These are phyloP conservation scores for Eupeodes corollae DNA, from an alignment of 1,140 invertebrate genomes.

Conservation along the genomic window DNA sequence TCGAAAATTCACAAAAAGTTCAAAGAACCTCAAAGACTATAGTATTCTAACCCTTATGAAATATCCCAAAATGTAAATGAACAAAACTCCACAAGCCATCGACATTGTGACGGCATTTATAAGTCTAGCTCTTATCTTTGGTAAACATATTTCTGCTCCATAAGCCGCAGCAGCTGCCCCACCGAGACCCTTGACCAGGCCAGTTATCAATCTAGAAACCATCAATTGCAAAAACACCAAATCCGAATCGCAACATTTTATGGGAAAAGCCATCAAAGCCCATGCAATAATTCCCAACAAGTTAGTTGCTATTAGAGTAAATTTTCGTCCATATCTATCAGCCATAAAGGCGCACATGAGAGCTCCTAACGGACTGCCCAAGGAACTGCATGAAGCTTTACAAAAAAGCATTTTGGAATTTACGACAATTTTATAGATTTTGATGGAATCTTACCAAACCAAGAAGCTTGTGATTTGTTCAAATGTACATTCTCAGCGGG, in stretches of 20 bases:
- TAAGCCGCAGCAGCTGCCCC: slow-evolving; percentile 52
- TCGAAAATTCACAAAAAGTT: too few species aligned
- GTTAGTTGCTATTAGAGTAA: slow-evolving; percentile 28
- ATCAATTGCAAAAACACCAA: slow-evolving; percentile 28
- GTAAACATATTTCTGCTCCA: slow-evolving; percentile 46
- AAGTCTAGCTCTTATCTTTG: slow-evolving; percentile 44
- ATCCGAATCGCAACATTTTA: slow-evolving; percentile 15
- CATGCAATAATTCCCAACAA: slow-evolving; percentile 27
- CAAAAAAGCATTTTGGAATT: neutral
- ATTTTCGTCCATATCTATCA: slow-evolving; percentile 28
- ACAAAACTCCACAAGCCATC: slow-evolving; percentile 46
- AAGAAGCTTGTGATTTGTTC: slow-evolving; percentile 26
- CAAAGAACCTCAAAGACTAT: neutral
- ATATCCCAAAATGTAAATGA: slow-evolving; percentile 50
- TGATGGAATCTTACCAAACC: slow-evolving; percentile 27
- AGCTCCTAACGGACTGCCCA: slow-evolving; percentile 31
- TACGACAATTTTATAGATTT: neutral
- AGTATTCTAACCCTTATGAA: slow-evolving; percentile 40
- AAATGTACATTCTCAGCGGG: slow-evolving; percentile 19
- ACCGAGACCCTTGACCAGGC: slow-evolving; percentile 46
- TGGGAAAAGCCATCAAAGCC: slow-evolving; percentile 23
- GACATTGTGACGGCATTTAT: slow-evolving; percentile 50
- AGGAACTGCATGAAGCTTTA: slow-evolving; percentile 30
- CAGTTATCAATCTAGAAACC: slow-evolving; percentile 22
- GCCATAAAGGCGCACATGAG: slow-evolving; percentile 26